Evolutionary conservation across 2,113 vertebrate species (phyloP).

Genomic region (Theristicus caerulescens): DNA sequence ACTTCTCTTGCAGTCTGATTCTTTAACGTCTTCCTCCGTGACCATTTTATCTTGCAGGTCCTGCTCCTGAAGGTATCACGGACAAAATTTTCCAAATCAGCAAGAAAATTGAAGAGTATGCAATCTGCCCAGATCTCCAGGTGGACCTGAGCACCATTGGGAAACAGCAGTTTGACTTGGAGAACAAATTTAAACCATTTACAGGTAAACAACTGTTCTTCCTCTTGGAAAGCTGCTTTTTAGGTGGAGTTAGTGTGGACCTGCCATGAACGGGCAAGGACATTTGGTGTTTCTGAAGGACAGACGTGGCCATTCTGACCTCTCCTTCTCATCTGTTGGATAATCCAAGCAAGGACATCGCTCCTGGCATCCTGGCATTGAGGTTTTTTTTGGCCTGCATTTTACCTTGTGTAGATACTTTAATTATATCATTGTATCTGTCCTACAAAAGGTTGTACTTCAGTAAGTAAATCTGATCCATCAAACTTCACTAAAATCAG

Average conservation of each 20-base stretch:
- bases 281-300: background rate
- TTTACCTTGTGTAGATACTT: background rate
- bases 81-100: slow-evolving; percentile 97
- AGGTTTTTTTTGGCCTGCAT: background rate
- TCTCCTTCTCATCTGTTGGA: background rate
- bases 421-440: background rate
- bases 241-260: background rate
- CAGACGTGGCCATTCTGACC: background rate
- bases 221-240: background rate
- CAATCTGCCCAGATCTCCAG: slow-evolving; percentile 93
- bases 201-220: slow-evolving; percentile 75
- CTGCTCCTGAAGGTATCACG: slow-evolving; percentile 92
- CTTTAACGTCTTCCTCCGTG: background rate
- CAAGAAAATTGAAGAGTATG: slow-evolving; percentile 93
- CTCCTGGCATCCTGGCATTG: background rate
- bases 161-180: slow-evolving; percentile 95
- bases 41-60: slow-evolving; percentile 75
- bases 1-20: background rate
- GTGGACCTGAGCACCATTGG: slow-evolving; percentile 89
- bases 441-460: background rate
- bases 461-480: background rate
- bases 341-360: background rate
- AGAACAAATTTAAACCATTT: slow-evolving; percentile 95
- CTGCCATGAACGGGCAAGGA: background rate
- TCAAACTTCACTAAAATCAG: background rate